Conservation (phyloP, 1,140 invertebrate genomes). For the Phocides pigmalion region DNA sequence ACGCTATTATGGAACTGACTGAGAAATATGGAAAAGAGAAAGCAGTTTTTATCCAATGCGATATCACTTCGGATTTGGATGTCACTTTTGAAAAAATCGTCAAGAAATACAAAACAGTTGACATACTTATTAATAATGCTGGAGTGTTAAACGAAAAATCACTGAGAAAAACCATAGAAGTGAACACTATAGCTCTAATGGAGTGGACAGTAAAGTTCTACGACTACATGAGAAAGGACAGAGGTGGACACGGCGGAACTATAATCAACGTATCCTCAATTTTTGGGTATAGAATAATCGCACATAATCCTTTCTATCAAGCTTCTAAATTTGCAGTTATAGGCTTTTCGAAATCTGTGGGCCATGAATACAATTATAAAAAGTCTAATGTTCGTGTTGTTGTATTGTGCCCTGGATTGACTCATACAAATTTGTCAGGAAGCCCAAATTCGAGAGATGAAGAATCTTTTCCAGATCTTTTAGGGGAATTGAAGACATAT, state of each 20-base stretch:
- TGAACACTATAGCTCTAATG: conserved; percentile 60
- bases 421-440: conserved; percentile 65
- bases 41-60: conserved; percentile 79
- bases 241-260: conserved; percentile 85
- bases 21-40: conserved; percentile 74
- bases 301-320: conserved; percentile 86
- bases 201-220: conserved; percentile 62
- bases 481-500: not conserved
- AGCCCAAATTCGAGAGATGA: conserved; percentile 51
- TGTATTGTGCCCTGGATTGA: conserved; percentile 83
- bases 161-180: conserved; percentile 66
- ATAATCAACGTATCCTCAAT: conserved; percentile 87
- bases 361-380: conserved; percentile 82
- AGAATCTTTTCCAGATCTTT: conserved; percentile 32
- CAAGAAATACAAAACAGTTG: conserved; percentile 76
- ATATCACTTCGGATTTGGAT: conserved; percentile 78
- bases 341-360: conserved; percentile 81
- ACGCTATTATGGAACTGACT: conserved; percentile 65
- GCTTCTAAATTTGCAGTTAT: conserved; percentile 87
- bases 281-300: conserved; percentile 84
- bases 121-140: conserved; percentile 86
- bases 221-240: conserved; percentile 84
- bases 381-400: conserved; percentile 82
- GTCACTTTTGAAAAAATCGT: conserved; percentile 68
- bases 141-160: conserved; percentile 84